Evolutionary conservation across 2,797 vertebrate species (phyloP), one percentile per base, ranked within the genome.

Genomic region (Notamacropus eugenii): DNA sequence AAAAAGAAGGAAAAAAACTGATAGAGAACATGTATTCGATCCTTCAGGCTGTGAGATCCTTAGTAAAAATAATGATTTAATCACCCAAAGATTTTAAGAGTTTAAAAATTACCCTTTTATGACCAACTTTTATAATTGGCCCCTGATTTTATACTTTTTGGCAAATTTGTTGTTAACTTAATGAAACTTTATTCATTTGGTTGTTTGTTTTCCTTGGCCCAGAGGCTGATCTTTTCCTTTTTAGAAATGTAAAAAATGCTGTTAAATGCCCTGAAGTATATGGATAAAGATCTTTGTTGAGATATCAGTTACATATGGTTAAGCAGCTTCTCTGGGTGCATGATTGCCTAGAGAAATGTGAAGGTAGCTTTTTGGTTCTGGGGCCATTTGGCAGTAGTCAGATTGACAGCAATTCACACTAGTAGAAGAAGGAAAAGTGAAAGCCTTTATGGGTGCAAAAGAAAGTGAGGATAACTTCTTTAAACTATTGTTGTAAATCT

Each of bases 81-180:
- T 82, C 92, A 57, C 96, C 93, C 14, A 55, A 94, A 95, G 95
- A 96, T 92, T 96, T 97, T 97, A 96, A 93, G 95, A 55, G 40
- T 62, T 27, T 97, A 96, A 97, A 96, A 97, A 97, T 96, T 96
- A 96, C 93, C 96, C 95, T 97, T 96, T 96, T 95, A 93, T 92
- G 54, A 95, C 92, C n/a, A 57, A 55, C 96, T 97, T 96, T 97
- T 91, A 93, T 97, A 96, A 97, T 90, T 90, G 91, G n/a, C 95
- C 96, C 97, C 96, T 98, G 97, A 97, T 95, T 94, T 90, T 97
- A 95, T 98, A 96, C 96, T 98, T 98, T 93, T 97, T 98, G 96
- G 97, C 97, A 96, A 92, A 95, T 62, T 90, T 87, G 46, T 91
- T 93, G 91, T 96, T 97, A 95, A 96, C 95, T 95, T 97, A 97